Evolutionary conservation across 2,888 invertebrate genomes (phyloP), one percentile per base, ranked within the genome.

Genomic region (Blastobasis adustella): DNA sequence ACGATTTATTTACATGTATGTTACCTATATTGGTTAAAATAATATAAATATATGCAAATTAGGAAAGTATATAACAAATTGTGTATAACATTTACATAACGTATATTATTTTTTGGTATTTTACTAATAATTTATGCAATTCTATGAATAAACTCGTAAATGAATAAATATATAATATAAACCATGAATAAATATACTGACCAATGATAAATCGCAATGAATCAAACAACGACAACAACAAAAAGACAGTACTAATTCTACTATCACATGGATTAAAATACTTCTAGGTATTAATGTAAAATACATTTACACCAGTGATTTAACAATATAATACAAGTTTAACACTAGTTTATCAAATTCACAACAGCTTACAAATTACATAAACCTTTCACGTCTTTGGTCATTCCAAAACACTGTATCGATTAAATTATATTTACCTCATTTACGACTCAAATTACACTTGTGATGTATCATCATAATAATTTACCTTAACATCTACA

Each of bases 191-290:
- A 37, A 49, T 41, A 47, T 51, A 57, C 45, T 49, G 52, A 58
- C 51, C 50, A 54, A 61, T 54, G 10, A 10, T 47, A 54, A 46
- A 55, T 53, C 60, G 56, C 57, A 58, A 49, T 57, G 51, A 57
- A 59, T 68, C 64, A 72, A 73, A 67, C 49, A 58, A 55, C 55
- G 46, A 54, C 58, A 59, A 49, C 46, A 54, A 58, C 46, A 49
- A 46, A 51, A 50, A 51, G 37, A 53, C 49, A 46, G 46, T 43
- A 55, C 67, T 70, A 70, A 59, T 69, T 66, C 86, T 87, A 86
- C 82, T 87, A 87, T 87, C 87, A 87, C 86, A 87, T 84, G 79
- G 73, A 85, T 82, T 79, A 77, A 71, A 73, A 84, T 84, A 84
- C 82, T 79, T 81, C 68, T 76, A 73, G 64, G 63, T 67, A 54